phyloP scores from a whole-genome alignment of 2,113 vertebrate species.

The Sebastes fasciatus region DNA sequence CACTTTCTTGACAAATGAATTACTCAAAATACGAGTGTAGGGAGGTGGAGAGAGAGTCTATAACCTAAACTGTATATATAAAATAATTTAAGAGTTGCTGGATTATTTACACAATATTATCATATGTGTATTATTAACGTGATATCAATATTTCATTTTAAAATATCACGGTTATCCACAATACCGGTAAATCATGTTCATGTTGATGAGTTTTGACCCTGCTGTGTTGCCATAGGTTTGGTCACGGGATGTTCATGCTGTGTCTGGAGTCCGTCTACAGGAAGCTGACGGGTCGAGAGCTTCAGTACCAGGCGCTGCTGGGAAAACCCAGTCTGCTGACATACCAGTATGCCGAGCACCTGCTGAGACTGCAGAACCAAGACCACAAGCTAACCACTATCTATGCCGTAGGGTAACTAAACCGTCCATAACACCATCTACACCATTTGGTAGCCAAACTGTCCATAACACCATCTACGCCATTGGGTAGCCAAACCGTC shows the following conservation, averaged over 20 bases:
- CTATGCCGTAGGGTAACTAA: conserved; percentile 89
- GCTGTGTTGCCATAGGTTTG: conserved; percentile 82
- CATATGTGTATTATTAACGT: too few species aligned
- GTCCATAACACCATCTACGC: not conserved
- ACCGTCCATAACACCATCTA: not conserved
- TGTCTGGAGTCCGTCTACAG: conserved; percentile 92
- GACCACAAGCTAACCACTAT: conserved; percentile 83
- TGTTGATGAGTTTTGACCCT: not conserved
- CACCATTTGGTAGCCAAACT: conserved; percentile 76
- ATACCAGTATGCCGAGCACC: conserved; percentile 88
- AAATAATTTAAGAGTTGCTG: too few species aligned
- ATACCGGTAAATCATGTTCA: not conserved
- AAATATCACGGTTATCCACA: too few species aligned
- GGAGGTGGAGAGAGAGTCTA: too few species aligned
- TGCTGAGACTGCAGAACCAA: conserved; percentile 77
- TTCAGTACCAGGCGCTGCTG: conserved; percentile 88
- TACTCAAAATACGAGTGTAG: too few species aligned
- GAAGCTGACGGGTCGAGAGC: conserved; percentile 89
- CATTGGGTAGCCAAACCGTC: too few species aligned
- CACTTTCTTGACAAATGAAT: too few species aligned
- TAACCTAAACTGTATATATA: too few species aligned
- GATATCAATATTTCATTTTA: too few species aligned
- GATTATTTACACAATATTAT: too few species aligned
- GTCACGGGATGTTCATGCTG: conserved; percentile 91
- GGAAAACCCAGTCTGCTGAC: conserved; percentile 92